A percentile compares a stretch with the other conserved stretches of the same genome.
Evolutionary conservation across 2,888 invertebrate genomes (phyloP).

Genomic region (Eupeodes luniger): DNA sequence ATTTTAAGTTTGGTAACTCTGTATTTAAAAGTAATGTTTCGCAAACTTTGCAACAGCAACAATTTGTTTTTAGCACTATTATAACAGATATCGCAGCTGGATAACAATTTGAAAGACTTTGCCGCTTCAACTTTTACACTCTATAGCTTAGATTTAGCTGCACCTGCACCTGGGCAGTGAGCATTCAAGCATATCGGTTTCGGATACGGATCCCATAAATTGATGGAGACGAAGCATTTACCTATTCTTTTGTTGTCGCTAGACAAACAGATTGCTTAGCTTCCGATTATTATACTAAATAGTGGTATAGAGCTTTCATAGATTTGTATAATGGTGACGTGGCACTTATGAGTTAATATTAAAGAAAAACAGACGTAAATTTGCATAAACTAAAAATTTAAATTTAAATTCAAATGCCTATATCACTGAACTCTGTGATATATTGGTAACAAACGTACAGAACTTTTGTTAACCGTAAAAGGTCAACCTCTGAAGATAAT

Average conservation of each 20-base stretch:
- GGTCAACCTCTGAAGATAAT: conserved; percentile 6
- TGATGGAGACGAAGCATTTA: conserved; percentile 24
- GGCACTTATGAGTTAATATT: neutral
- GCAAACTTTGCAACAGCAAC: conserved; percentile 49
- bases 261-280: conserved; percentile 12
- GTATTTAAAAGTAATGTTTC: conserved; percentile 29
- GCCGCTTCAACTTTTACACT: conserved; percentile 16
- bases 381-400: conserved; percentile 43
- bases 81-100: conserved; percentile 32
- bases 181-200: conserved; percentile 18
- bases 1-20: neutral
- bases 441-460: neutral
- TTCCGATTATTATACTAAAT: neutral
- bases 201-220: conserved; percentile 29
- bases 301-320: neutral
- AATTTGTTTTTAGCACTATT: conserved; percentile 44
- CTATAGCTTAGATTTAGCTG: neutral
- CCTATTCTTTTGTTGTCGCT: conserved; percentile 59
- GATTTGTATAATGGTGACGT: neutral
- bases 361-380: conserved; percentile 28
- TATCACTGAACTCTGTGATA: neutral
- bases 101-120: conserved; percentile 35
- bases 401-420: conserved; percentile 2
- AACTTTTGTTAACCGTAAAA: neutral
- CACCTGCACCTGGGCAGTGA: conserved; percentile 31